Evolutionary conservation across 2,888 invertebrate species (phyloP).

Genomic region (Cantharis flavilabris): DNA sequence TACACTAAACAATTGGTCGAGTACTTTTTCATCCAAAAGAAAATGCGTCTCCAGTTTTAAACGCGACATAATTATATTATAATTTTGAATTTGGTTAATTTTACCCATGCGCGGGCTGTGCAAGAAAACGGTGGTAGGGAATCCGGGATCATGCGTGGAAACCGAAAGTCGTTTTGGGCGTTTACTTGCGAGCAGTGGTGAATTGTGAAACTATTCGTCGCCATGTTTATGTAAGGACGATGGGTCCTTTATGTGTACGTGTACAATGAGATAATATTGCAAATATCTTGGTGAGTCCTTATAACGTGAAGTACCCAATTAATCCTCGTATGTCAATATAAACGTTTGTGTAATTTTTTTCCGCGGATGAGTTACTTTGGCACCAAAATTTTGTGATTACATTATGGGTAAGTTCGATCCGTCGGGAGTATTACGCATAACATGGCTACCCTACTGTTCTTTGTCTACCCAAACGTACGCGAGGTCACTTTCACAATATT

Average conservation of each 20-base stretch:
- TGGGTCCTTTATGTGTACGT: constrained; percentile 55
- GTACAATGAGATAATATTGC: constrained; percentile 59
- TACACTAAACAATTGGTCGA: constrained; percentile 58
- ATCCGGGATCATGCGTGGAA: constrained; percentile 30
- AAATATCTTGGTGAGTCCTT: constrained; percentile 57
- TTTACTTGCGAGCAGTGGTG: constrained; percentile 38
- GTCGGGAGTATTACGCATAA: constrained; percentile 57
- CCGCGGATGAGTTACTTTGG: constrained; percentile 62
- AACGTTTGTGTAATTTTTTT: constrained; percentile 56
- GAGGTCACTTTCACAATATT: constrained; percentile 14
- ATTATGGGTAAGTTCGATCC: constrained; percentile 64
- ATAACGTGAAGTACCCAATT: constrained; percentile 62
- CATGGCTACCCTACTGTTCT: constrained; percentile 49
- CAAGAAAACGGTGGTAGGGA: neutral
- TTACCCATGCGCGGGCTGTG: constrained; percentile 11
- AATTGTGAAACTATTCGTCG: constrained; percentile 56
- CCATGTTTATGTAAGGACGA: constrained; percentile 60
- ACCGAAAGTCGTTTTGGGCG: constrained; percentile 38
- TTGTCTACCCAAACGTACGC: constrained; percentile 19
- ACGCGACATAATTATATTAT: constrained; percentile 37
- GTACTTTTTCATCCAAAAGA: constrained; percentile 53
- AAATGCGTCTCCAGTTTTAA: constrained; percentile 40
- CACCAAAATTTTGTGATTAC: constrained; percentile 68
- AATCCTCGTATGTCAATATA: constrained; percentile 55
- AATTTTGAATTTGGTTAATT: constrained; percentile 18